Percentiles rank a stretch among this genome's conserved stretches.
Evolutionary conservation across 1,140 invertebrate genomes (phyloP).

Genomic region (Bombus superbus): DNA sequence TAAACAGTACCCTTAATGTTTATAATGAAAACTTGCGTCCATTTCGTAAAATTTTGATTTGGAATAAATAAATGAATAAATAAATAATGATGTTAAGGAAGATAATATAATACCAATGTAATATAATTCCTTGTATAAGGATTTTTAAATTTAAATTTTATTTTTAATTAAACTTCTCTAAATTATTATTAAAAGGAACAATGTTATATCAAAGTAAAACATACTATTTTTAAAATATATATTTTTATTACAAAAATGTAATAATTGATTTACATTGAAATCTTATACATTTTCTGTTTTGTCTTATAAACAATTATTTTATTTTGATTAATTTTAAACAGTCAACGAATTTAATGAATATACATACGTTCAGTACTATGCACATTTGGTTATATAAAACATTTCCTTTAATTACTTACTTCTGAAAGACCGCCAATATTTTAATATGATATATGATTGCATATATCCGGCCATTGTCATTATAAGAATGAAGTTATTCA

Average conservation of each 20-base stretch:
- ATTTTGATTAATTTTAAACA: not conserved
- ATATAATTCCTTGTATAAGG: not conserved
- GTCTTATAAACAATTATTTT: not conserved
- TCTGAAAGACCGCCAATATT: not conserved
- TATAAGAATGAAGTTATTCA: not conserved
- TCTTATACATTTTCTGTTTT: not conserved
- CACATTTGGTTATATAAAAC: not conserved
- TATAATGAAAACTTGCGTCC: not conserved
- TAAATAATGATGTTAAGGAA: not conserved
- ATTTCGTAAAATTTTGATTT: not conserved
- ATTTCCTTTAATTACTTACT: not conserved
- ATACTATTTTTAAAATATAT: not conserved
- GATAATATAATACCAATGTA: not conserved
- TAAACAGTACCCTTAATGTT: conserved; percentile 64
- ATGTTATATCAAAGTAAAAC: not conserved
- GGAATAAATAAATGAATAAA: no score
- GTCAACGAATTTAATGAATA: not conserved
- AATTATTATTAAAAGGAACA: not conserved
- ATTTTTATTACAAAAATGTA: not conserved
- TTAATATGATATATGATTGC: not conserved
- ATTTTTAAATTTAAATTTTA: not conserved
- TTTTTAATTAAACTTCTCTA: not conserved
- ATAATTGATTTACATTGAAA: not conserved
- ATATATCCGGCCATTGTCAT: conserved; percentile 1
- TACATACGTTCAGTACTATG: no score